Conservation (phyloP, 2,888 invertebrate species). For the Xestoiulus laeticollis region DNA sequence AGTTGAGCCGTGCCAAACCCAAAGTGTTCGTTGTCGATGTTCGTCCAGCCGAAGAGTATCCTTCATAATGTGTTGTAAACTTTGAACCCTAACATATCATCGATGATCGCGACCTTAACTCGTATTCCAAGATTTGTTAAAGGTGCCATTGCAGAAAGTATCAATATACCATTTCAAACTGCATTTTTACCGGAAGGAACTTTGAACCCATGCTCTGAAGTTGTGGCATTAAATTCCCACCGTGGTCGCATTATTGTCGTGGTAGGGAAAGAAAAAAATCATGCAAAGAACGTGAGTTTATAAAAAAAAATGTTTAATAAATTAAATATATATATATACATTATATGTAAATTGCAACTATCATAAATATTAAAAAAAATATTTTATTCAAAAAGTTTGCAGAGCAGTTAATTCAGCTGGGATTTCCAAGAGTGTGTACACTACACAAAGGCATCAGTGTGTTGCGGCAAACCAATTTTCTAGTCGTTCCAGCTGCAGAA, state of each 20-base stretch:
- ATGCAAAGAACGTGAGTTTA: slow-evolving; percentile 67
- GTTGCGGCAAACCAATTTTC: slow-evolving; percentile 68
- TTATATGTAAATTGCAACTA: background rate
- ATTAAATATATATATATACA: background rate
- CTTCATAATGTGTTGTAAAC: slow-evolving; percentile 63
- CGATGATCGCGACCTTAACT: background rate
- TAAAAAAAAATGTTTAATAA: slow-evolving; percentile 40
- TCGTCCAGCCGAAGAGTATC: slow-evolving; percentile 73
- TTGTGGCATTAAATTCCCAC: slow-evolving; percentile 68
- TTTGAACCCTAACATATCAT: too few relatives aligned
- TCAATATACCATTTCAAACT: slow-evolving; percentile 88
- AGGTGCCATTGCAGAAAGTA: slow-evolving; percentile 80
- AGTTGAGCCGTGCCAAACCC: slow-evolving; percentile 62
- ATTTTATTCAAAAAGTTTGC: slow-evolving; percentile 76
- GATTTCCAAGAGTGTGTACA: slow-evolving; percentile 81
- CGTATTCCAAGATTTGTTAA: slow-evolving; percentile 74
- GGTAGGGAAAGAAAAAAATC: slow-evolving; percentile 78
- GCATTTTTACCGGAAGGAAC: slow-evolving; percentile 76
- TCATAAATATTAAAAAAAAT: slow-evolving; percentile 54
- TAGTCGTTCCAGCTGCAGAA: slow-evolving; percentile 64
- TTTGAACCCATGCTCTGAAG: slow-evolving; percentile 72
- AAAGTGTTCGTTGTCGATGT: slow-evolving; percentile 76
- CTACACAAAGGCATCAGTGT: slow-evolving; percentile 87
- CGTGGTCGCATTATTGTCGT: slow-evolving; percentile 77
- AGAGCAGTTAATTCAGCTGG: slow-evolving; percentile 80